These are phyloP conservation scores for Parthenolecanium corni DNA, from an alignment of 2,888 invertebrate species.

Conservation along the genomic window DNA sequence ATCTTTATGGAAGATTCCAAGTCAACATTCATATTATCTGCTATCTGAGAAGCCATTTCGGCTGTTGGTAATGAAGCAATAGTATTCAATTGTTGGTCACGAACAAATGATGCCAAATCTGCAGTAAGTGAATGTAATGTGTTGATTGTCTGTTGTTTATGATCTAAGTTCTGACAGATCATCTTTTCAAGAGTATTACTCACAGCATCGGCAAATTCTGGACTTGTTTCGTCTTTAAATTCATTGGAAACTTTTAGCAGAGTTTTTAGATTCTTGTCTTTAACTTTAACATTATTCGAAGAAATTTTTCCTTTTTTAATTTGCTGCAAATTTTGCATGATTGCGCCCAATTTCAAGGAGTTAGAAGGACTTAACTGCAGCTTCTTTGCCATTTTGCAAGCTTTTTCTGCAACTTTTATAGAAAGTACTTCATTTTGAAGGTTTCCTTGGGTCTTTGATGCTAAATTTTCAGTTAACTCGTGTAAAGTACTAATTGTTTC, in stretches of 20 bases:
- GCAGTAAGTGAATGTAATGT: background rate
- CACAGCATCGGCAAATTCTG: background rate
- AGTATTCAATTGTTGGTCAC: conserved; percentile 35
- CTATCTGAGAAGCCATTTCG: background rate
- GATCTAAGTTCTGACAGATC: background rate
- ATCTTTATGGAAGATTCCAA: background rate
- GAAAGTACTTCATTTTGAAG: background rate
- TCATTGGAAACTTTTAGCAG: background rate
- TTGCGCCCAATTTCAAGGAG: background rate
- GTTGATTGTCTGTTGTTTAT: conserved; percentile 1
- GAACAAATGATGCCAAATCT: background rate
- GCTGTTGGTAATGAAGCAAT: background rate
- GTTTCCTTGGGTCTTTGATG: background rate
- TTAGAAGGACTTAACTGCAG: background rate
- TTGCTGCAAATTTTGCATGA: background rate
- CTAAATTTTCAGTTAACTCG: background rate
- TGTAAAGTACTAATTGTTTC: background rate
- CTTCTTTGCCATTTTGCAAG: background rate
- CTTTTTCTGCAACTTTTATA: background rate
- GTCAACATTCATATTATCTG: background rate
- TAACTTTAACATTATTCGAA: background rate
- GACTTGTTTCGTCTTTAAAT: background rate
- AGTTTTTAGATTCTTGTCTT: background rate
- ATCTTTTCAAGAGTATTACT: background rate
- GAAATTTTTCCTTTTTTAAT: background rate